phyloP scores from a whole-genome alignment of 2,888 invertebrate genomes.

The Salticus scenicus region DNA sequence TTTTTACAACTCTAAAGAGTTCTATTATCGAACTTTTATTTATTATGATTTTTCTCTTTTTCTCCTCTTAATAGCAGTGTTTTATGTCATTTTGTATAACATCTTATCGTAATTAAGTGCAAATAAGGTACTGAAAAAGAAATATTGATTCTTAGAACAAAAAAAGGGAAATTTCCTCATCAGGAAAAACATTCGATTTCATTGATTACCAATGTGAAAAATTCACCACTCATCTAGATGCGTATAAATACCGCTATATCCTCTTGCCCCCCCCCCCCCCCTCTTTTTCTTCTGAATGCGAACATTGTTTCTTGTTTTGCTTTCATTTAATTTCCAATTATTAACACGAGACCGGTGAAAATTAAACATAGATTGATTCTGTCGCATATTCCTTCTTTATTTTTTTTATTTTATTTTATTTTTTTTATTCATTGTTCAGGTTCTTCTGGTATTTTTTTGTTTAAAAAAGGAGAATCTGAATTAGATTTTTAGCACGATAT shows the following conservation, averaged over 20 bases:
- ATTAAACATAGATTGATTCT: slow-evolving; percentile 66
- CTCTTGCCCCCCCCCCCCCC: slow-evolving; percentile 23
- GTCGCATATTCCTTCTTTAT: slow-evolving; percentile 30
- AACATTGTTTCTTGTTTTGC: slow-evolving; percentile 69
- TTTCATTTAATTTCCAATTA: slow-evolving; percentile 69
- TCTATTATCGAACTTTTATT: slow-evolving; percentile 59
- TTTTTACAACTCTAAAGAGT: not conserved
- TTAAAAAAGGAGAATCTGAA: slow-evolving; percentile 31
- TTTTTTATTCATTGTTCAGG: not conserved
- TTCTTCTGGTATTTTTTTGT: slow-evolving; percentile 21
- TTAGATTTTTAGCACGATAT: slow-evolving; percentile 69
- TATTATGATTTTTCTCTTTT: slow-evolving; percentile 35
- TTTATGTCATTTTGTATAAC: slow-evolving; percentile 67
- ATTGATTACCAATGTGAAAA: slow-evolving; percentile 67
- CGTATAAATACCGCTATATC: slow-evolving; percentile 16
- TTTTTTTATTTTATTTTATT: slow-evolving; percentile 26
- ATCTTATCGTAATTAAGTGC: slow-evolving; percentile 69
- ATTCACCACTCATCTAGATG: slow-evolving; percentile 10
- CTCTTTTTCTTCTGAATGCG: slow-evolving; percentile 28
- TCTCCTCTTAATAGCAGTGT: slow-evolving; percentile 59
- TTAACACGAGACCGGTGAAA: slow-evolving; percentile 63
- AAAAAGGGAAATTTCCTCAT: slow-evolving; percentile 61
- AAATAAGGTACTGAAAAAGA: slow-evolving; percentile 68
- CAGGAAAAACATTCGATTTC: slow-evolving; percentile 67
- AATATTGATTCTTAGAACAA: slow-evolving; percentile 57